phyloP scores from a whole-genome alignment of 2,888 invertebrate species.

The Sesamia inferens region DNA sequence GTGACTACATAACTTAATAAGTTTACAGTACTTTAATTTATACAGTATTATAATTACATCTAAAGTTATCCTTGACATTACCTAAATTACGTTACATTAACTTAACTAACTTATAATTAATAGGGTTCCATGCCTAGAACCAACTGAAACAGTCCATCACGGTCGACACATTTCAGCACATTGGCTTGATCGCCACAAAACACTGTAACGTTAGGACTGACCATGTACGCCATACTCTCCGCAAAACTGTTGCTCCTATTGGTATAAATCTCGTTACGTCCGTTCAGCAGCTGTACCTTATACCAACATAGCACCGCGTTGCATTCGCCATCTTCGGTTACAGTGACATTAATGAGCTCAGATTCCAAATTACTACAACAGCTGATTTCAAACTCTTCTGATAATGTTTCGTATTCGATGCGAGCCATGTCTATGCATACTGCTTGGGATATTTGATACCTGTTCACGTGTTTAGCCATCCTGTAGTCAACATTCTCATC shows the following conservation, averaged over 20 bases:
- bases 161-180: conserved; percentile 42
- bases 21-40: too few relatives aligned
- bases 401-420: conserved; percentile 35
- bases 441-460: conserved; percentile 42
- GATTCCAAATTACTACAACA: conserved; percentile 17
- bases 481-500: conserved; percentile 42
- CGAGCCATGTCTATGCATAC: conserved; percentile 30
- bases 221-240: conserved; percentile 46
- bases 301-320: conserved; percentile 61
- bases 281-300: conserved; percentile 49
- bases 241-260: conserved; percentile 53
- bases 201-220: conserved; percentile 11
- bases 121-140: conserved; percentile 43
- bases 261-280: conserved; percentile 42
- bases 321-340: conserved; percentile 37
- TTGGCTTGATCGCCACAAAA: conserved; percentile 37
- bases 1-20: too few relatives aligned
- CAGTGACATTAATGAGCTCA: conserved; percentile 18
- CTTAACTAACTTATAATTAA: conserved; percentile 2
- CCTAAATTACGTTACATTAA: not conserved
- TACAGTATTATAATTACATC: too few relatives aligned
- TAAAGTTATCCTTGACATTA: too few relatives aligned
- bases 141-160: conserved; percentile 39
- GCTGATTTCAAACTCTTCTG: conserved; percentile 37
- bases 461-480: conserved; percentile 42